A percentile compares a stretch with the other conserved stretches of the same genome.
Conservation (phyloP, 2,113 vertebrate species). For the Loxodonta africana region DNA sequence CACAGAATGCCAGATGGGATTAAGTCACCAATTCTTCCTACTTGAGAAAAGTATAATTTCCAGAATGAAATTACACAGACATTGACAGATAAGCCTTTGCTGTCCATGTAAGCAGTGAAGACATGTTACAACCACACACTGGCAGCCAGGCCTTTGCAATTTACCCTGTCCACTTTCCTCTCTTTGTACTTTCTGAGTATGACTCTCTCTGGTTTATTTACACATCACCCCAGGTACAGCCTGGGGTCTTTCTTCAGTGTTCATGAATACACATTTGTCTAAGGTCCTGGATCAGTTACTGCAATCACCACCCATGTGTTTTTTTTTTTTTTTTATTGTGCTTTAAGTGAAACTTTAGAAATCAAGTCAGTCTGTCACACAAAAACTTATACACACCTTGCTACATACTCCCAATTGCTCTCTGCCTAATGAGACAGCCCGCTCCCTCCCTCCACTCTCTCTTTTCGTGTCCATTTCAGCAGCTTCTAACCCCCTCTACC, state of each 20-base stretch:
- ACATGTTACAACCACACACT: neutral
- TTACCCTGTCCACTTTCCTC: neutral
- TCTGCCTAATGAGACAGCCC: too few relatives aligned
- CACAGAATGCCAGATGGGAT: conserved; percentile 67
- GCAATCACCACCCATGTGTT: rapidly evolving
- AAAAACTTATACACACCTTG: too few relatives aligned
- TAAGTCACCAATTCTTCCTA: conserved; percentile 62
- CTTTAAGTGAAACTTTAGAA: too few relatives aligned
- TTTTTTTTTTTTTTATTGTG: too few relatives aligned
- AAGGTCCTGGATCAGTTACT: neutral
- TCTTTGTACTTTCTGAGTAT: conserved; percentile 1
- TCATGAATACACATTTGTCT: neutral
- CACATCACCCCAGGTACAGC: neutral
- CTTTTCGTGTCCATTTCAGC: too few relatives aligned
- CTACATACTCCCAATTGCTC: too few relatives aligned
- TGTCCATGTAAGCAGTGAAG: neutral
- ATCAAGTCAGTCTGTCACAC: too few relatives aligned
- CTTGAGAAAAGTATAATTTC: conserved; percentile 68
- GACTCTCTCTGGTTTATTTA: neutral
- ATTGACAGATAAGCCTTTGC: conserved; percentile 63
- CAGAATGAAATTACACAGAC: conserved; percentile 69
- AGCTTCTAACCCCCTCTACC: too few relatives aligned
- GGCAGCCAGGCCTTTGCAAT: neutral
- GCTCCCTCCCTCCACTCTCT: too few relatives aligned
- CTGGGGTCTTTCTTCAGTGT: neutral